These are phyloP conservation scores for Sepioteuthis lessoniana DNA, from an alignment of 2,888 invertebrate genomes.

Conservation along the genomic window DNA sequence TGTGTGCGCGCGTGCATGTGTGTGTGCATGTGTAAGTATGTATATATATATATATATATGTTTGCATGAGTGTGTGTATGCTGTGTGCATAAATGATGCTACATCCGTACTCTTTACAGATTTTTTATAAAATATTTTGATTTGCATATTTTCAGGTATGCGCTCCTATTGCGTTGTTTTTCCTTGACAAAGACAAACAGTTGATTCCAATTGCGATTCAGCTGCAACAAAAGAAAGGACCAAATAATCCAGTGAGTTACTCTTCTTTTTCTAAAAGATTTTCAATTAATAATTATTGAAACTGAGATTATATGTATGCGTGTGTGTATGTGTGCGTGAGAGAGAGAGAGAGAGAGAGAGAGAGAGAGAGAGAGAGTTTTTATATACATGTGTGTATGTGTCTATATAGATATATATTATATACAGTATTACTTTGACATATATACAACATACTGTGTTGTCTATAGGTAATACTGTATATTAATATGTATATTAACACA, in stretches of 20 bases:
- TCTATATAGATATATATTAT: no score
- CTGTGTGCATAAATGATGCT: no score
- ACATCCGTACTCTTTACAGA: no score
- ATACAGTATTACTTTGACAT: no score
- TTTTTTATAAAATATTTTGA: neutral
- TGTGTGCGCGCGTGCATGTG: neutral
- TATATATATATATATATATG: constrained; percentile 4
- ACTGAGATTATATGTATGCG: neutral
- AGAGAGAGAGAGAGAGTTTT: no score
- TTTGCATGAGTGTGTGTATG: neutral
- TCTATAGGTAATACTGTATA: no score
- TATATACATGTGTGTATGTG: no score
- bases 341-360: no score
- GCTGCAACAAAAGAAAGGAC: constrained; percentile 74
- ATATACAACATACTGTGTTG: no score
- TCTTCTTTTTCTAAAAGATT: neutral
- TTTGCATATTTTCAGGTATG: constrained; percentile 64
- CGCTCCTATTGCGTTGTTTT: constrained; percentile 76
- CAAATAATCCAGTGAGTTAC: constrained; percentile 74
- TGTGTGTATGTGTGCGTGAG: no score
- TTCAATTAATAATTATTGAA: neutral
- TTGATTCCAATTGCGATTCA: constrained; percentile 77
- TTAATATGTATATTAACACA: no score
- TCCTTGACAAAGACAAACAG: constrained; percentile 71
- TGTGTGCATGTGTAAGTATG: neutral